Base-by-base conservation (phyloP, 2,888 invertebrate species). In the Drosophila longiperda region DNA sequence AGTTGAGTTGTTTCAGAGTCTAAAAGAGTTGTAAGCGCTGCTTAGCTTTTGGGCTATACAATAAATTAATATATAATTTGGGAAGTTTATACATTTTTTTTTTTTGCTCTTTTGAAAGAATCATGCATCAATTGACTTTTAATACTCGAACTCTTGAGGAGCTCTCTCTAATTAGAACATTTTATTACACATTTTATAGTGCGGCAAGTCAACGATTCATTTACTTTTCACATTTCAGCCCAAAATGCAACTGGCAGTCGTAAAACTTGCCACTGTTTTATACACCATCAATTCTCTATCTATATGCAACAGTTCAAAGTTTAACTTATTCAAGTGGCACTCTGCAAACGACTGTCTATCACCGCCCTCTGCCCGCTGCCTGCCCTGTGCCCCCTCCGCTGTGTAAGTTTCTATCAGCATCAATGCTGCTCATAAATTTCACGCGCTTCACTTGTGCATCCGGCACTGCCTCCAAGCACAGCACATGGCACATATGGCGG, bases 371-470 rank as follows among this genome's bases (percentile, higher is more conserved):
- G 58, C 58, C 20, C 23, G 26, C 20, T 42, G 6, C 59, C 4
- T 33, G 23, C 42, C 32, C 23, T 54, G 17, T 36, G 1, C 26
- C 26, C 26, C 26, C 49, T 9, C 15, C 36, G 23, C 34, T 34
- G 53, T 23, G 12, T 45, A 20, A 20, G 17, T 45, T 45, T 23
- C 15, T 7, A 38, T 36, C 54, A 38, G 12, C 60, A 50, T 20
- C 57, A 49, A 49, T 38, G 65, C 29, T 59, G 70, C 73, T 70
- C 88, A 85, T 85, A 87, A 85, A 87, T 85, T 87, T 87, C 83
- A 81, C 83, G 87, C 85, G 83, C 87, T 75, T 84, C 84, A 80
- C 66, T 80, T 84, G 83, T 62, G 75, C 85, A 84, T 84, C 84
- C 84, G 84, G 77, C 78, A 64, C 53, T 69, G 55, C 45, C 61